Evolutionary conservation across 2,888 invertebrate species (phyloP), one percentile per base, ranked within the genome.

Genomic region (Phyto melanocephala): DNA sequence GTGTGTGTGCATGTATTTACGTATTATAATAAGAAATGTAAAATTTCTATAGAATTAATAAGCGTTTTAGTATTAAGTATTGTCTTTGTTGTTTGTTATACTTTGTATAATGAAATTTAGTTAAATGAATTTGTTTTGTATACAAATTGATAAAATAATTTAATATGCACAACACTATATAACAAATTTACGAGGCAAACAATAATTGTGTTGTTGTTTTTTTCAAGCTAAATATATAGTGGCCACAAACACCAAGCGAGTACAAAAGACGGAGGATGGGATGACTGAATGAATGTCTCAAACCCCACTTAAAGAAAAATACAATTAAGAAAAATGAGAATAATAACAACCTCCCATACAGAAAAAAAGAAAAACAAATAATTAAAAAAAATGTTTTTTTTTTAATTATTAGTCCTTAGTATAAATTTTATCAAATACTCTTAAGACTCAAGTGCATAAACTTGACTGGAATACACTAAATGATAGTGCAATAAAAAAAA

Each of bases 101-200:
- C 80, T 77, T 83, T 77, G 63, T 80, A 68, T 54, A 77, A 80
- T 80, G 50, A 77, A 80, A 74, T 77, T 77, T 74, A 80, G 80
- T 80, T 63, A 65, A 80, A 83, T 83, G 58, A 83, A 83, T 80
- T 77, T 80, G 80, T 82, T 76, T 52, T 65, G 60, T 71, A 67
- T 62, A 81, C 81, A 78, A 80, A 75, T 60, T 83, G 15, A 71
- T 70, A 35, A 80, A 76, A 60, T 56, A 3, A 74, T 60, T 81
- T 81, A 58, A 45, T 74, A 78, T 74, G 45, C 37, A 56, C 28
- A 78, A 50, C 63, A 67, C 28, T 78, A 65, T 60, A 47, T 10
- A 28, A 28, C 3, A 56, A 74, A 70, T 63, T 68, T 58, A 79
- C 54, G 56, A 65, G 70, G 56, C 70, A 70, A 54, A 67, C 17